Conservation (phyloP, 2,888 invertebrate genomes). For the Ptilodon capucinus region DNA sequence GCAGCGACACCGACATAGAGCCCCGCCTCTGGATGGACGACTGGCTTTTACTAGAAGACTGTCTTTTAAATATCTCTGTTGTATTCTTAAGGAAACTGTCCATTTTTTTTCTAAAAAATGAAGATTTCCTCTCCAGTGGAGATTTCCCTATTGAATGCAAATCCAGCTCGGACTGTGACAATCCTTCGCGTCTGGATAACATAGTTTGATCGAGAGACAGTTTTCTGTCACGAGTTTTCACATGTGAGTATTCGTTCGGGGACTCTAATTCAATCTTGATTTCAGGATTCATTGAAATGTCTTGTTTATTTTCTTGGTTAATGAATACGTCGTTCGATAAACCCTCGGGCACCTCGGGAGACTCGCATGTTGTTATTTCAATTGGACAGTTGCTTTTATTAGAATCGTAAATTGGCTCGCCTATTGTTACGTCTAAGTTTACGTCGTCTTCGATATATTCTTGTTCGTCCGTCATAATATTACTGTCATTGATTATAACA, state of each 20-base stretch:
- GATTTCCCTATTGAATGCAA: slow-evolving; percentile 69
- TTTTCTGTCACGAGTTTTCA: slow-evolving; percentile 55
- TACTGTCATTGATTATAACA: slow-evolving; percentile 32
- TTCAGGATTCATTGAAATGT: slow-evolving; percentile 9
- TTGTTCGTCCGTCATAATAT: slow-evolving; percentile 10
- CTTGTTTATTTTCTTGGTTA: slow-evolving; percentile 15
- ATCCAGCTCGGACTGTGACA: slow-evolving; percentile 73
- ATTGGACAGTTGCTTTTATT: slow-evolving; percentile 11
- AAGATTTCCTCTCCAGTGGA: slow-evolving; percentile 71
- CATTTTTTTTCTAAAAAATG: slow-evolving; percentile 74
- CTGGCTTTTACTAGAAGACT: slow-evolving; percentile 48
- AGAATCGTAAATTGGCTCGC: slow-evolving; percentile 5
- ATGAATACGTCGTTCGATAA: slow-evolving; percentile 23
- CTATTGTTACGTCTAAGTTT: slow-evolving; percentile 11
- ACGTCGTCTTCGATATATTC: slow-evolving; percentile 16
- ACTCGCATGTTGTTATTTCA: slow-evolving; percentile 23
- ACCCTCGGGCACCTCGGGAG: slow-evolving; percentile 34
- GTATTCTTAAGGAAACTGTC: slow-evolving; percentile 74
- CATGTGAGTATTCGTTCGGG: slow-evolving; percentile 20
- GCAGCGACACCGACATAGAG: slow-evolving; percentile 68
- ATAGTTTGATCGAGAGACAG: slow-evolving; percentile 69
- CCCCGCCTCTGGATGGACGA: slow-evolving; percentile 45
- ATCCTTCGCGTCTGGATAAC: slow-evolving; percentile 53
- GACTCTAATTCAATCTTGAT: slow-evolving; percentile 16
- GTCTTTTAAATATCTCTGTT: slow-evolving; percentile 67